Base-by-base conservation (phyloP, 2,888 invertebrate species). In the Julus scandinavius region DNA sequence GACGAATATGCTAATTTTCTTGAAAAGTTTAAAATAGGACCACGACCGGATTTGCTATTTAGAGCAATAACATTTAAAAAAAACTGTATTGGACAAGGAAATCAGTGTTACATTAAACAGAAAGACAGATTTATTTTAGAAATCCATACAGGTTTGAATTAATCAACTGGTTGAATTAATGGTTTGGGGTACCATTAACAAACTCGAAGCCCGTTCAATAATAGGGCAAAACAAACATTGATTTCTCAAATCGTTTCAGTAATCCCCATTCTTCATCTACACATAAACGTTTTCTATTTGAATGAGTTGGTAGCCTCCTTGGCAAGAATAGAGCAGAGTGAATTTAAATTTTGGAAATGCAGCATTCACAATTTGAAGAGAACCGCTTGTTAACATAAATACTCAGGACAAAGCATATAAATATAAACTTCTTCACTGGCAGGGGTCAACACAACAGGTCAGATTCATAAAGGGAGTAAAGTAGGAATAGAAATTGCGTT, bases 371-470 rank as follows among this genome's bases (percentile, higher is more conserved):
- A 72, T 72, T 72, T 72, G 72, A 72, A 72, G 72, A 72, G 72
- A 72, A 72, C 29, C 9, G 29, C 72, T 72, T 72, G 72, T 72
- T 72, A 72, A 72, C 72, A 72, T 72, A 72, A 72, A 72, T 72
- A 72, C 72, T 29, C 7, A 29, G 72, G 29, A 20, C 72, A 72
- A 20, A 29, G 72, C 72, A 11, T 72, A 29, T 72, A 63, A 63
- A 72, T 29, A 72, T 72, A 72, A 72, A 72, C 72, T 29, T 72
- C 72, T 72, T 72, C 29, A 72, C 72, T n/a, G 9, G 20, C 72
- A n/a, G 72, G 29, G 72, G 72, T 72, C 72, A 72, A 72, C 63
- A 63, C n/a, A 63, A 63, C 72, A 29, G 72, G 72, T 72, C 72
- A 72, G 63, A 63, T 63, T 63, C 63, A 72, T 29, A 72, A 72